A percentile compares a stretch with the other conserved stretches of the same genome.
These are phyloP conservation scores for Ericerus pela DNA, from an alignment of 1,140 invertebrate genomes.

Conservation along the genomic window DNA sequence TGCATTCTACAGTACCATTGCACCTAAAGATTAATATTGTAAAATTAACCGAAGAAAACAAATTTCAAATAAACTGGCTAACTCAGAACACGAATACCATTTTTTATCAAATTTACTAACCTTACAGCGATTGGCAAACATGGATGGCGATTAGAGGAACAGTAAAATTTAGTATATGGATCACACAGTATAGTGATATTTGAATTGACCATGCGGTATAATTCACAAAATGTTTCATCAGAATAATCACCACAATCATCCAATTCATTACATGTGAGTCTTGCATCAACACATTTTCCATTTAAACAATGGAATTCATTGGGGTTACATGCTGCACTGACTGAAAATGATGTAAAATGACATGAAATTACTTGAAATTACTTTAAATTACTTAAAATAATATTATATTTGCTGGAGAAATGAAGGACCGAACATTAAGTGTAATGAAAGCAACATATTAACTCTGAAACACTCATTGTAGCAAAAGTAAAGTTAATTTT, in stretches of 20 bases:
- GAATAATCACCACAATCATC: slow-evolving; percentile 48
- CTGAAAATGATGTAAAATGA: slow-evolving; percentile 8
- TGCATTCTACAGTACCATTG: background rate
- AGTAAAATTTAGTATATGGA: no score
- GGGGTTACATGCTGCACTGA: slow-evolving; percentile 8
- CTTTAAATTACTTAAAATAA: slow-evolving; percentile 8
- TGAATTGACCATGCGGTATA: no score
- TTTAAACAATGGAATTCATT: slow-evolving; percentile 24
- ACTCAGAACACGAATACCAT: no score
- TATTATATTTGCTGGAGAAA: slow-evolving; percentile 8
- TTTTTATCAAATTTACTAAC: no score
- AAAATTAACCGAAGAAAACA: background rate
- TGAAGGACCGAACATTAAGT: slow-evolving; percentile 14
- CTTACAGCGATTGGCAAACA: no score
- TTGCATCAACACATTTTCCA: slow-evolving; percentile 40
- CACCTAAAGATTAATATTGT: background rate
- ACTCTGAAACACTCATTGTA: background rate
- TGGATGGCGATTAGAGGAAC: no score
- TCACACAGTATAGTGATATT: no score
- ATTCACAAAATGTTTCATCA: no score
- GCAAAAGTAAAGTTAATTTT: no score
- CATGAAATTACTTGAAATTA: background rate
- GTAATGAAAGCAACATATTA: slow-evolving; percentile 3
- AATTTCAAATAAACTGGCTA: background rate
- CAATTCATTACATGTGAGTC: slow-evolving; percentile 47